Evolutionary conservation across 2,888 invertebrate species (phyloP), one percentile per base, ranked within the genome.

Genomic region (Philonicus albiceps): DNA sequence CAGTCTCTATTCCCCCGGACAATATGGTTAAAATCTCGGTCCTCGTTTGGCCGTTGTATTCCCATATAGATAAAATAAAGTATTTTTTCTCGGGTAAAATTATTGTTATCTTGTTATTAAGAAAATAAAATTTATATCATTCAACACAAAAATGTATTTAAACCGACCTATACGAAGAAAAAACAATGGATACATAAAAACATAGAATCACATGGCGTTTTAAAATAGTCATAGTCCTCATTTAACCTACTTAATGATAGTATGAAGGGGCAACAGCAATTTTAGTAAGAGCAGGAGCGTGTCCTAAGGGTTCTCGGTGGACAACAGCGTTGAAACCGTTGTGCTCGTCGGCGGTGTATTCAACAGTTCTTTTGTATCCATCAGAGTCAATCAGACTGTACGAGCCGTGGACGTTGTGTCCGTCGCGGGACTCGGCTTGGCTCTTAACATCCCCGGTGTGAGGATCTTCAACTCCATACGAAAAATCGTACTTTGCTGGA

Each of bases 251-350:
- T 64, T 64, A 64, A 8, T 64, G 64, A 27, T 49, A n/a, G 64
- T 64, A 64, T 1, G 64, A 64, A 2, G 64, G 64, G 22, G 64
- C 64, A 13, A 64, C 27, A 64, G 64, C 64, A 64, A 22, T 22
- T 2, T 64, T 64, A 11, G 64, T 8, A 55, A 55, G 8, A 19
- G 55, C 64, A 64, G 64, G 64, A 22, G 64, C 64, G 3, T 64
- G 64, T 19, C 64, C 64, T 11, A 64, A 8, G 64, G 93, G 93
- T 89, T 93, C 93, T 72, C 93, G 93, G 87, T 91, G 92, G 1
- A 94, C 94, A 72, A 93, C 89, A 4, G 94, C 94, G 89, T 93
- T 93, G 91, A 94, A 94, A 85, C 94, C 94, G 87, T 90, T 93
- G 88, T 93, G 92, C 16, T 92, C 91, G 89, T 93, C 93, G 40